phyloP scores from a whole-genome alignment of 2,888 invertebrate genomes.

The Dermolepida albohirtum region DNA sequence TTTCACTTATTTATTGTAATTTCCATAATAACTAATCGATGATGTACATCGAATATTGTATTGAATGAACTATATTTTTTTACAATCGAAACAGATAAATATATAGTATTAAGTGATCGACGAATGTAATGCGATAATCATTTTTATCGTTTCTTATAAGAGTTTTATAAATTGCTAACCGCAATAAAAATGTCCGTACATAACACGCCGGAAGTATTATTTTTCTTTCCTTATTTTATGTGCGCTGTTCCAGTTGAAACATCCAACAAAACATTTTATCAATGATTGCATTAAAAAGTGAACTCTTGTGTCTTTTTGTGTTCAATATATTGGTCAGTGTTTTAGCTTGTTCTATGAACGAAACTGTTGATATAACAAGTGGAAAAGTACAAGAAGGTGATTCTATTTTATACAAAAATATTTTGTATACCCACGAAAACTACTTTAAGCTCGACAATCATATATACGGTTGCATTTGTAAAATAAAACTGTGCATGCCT shows the following conservation, averaged over 20 bases:
- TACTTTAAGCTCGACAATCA: slow-evolving; percentile 41
- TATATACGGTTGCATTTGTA: slow-evolving; percentile 48
- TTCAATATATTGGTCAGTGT: no score
- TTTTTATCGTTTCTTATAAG: slow-evolving; percentile 10
- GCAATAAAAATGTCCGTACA: slow-evolving; percentile 20
- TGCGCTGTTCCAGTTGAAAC: background rate
- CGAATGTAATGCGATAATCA: background rate
- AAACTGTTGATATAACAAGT: slow-evolving; percentile 21
- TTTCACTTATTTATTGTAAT: no score
- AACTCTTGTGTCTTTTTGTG: no score
- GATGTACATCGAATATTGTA: no score
- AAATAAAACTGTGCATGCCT: slow-evolving; percentile 46
- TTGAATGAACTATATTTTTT: no score
- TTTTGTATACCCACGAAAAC: slow-evolving; percentile 40
- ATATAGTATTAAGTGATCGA: no score
- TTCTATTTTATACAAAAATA: slow-evolving; percentile 11
- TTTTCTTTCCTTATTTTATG: slow-evolving; percentile 6
- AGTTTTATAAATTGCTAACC: slow-evolving; percentile 13
- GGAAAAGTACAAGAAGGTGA: background rate
- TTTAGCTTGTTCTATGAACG: background rate
- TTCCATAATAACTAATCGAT: no score
- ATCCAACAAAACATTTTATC: no score
- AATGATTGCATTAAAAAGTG: no score
- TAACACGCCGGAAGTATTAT: slow-evolving; percentile 6
- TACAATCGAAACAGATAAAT: no score